Evolutionary conservation across 2,113 vertebrate genomes (phyloP).

Genomic region (Pangasianodon gigas): DNA sequence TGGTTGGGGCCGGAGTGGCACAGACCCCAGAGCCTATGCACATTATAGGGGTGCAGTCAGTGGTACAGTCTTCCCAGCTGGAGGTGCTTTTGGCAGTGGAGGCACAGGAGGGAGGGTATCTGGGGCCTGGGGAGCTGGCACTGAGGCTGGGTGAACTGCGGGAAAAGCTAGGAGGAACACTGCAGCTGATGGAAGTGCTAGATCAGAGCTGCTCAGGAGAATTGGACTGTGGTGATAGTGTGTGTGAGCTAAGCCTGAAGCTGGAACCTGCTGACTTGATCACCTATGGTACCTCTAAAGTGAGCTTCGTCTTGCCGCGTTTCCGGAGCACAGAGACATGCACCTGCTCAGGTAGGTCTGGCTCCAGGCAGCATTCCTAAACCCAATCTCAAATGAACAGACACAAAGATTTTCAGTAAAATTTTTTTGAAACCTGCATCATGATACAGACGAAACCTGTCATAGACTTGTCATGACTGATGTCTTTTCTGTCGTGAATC

Average conservation of each 20-base stretch:
- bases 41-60: constrained; percentile 86
- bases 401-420: not conserved
- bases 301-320: constrained; percentile 87
- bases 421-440: not conserved
- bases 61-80: constrained; percentile 77
- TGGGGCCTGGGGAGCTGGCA: constrained; percentile 82
- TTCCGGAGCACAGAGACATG: constrained; percentile 85
- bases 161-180: constrained; percentile 79
- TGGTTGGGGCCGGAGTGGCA: constrained; percentile 70
- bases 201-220: constrained; percentile 84
- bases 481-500: not conserved
- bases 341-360: constrained; percentile 81
- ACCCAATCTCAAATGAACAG: not conserved
- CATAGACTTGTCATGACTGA: not conserved
- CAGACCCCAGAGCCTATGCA: constrained; percentile 86
- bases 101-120: constrained; percentile 80
- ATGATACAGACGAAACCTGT: not conserved
- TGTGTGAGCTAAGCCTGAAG: constrained; percentile 83
- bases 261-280: constrained; percentile 80
- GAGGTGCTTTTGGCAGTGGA: constrained; percentile 89
- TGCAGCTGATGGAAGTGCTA: constrained; percentile 80
- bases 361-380: not conserved
- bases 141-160: constrained; percentile 81
- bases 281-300: constrained; percentile 88
- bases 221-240: constrained; percentile 86